These are phyloP conservation scores for Eulemur coronatus DNA, from an alignment of 2,797 vertebrate species.

Conservation along the genomic window DNA sequence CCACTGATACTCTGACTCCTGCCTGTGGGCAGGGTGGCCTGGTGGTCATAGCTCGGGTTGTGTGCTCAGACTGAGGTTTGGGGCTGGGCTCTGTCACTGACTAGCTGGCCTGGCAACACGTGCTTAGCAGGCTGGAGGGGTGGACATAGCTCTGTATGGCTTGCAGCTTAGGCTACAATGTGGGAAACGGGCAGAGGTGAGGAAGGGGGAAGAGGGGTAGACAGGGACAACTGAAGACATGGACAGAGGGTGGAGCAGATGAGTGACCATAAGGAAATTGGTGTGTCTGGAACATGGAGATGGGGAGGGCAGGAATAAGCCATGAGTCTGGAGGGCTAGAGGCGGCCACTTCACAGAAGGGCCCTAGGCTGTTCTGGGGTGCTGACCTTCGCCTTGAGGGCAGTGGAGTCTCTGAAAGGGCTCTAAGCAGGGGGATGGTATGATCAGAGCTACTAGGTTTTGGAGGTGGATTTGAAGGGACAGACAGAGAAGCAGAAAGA, in stretches of 20 bases:
- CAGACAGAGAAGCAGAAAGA: not conserved
- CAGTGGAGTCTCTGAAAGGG: not conserved
- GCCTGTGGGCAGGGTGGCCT: not conserved
- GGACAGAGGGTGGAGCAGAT: not conserved
- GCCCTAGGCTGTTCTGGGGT: not conserved
- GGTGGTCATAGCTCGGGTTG: not conserved
- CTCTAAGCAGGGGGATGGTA: not conserved
- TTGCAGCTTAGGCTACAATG: not conserved
- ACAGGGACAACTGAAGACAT: not conserved
- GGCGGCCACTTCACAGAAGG: not conserved
- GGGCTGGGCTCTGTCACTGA: not conserved
- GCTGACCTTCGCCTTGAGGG: not conserved
- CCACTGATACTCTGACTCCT: rapidly evolving
- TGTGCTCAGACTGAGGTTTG: not conserved
- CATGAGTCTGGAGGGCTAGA: rapidly evolving
- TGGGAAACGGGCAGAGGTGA: not conserved
- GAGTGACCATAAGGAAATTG: not conserved
- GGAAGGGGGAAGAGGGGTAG: not conserved
- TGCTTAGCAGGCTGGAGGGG: not conserved
- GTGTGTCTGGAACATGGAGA: not conserved
- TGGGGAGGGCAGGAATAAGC: not conserved
- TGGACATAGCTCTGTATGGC: not conserved
- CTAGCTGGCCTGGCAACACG: rapidly evolving
- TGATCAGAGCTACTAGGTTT: not conserved
- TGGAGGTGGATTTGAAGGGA: not conserved